Conservation (phyloP, 2,113 vertebrate species). For the Aegithalos caudatus region DNA sequence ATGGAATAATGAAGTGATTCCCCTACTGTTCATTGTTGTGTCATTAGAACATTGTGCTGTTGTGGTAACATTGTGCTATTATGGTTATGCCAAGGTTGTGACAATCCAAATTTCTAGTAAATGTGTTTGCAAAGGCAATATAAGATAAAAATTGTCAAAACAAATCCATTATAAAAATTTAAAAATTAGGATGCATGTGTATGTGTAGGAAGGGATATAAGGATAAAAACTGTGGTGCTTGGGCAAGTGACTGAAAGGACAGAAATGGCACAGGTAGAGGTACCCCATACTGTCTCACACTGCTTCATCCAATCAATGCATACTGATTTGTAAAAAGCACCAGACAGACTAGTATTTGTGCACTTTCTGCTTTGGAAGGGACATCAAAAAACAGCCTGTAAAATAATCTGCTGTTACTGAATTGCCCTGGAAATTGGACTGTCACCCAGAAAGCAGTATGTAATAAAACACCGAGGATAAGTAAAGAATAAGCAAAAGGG, state of each 20-base stretch:
- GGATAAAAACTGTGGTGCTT: neutral
- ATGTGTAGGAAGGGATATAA: neutral
- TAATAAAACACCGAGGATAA: neutral
- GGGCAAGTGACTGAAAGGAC: neutral
- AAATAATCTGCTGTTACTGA: neutral
- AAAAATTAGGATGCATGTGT: neutral
- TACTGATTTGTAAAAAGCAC: neutral
- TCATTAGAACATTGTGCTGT: neutral
- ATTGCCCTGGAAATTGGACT: neutral
- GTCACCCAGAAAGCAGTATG: neutral
- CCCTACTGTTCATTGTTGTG: neutral
- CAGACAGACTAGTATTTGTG: neutral
- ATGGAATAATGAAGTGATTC: neutral
- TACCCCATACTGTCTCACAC: neutral
- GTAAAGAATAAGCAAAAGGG: neutral
- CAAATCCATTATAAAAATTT: neutral
- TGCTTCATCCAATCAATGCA: rapidly evolving
- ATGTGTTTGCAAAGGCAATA: neutral
- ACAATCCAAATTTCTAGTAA: neutral
- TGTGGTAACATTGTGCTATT: neutral
- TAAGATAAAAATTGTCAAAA: neutral
- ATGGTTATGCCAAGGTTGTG: neutral
- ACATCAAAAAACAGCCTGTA: neutral
- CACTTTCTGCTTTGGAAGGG: neutral
- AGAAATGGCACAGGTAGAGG: rapidly evolving